Evolutionary conservation across 35 echinoderm and acorn worm genomes (phyloP), one percentile per base, ranked within the genome.

Genomic region (Hemicentrotus pulcherrimus): DNA sequence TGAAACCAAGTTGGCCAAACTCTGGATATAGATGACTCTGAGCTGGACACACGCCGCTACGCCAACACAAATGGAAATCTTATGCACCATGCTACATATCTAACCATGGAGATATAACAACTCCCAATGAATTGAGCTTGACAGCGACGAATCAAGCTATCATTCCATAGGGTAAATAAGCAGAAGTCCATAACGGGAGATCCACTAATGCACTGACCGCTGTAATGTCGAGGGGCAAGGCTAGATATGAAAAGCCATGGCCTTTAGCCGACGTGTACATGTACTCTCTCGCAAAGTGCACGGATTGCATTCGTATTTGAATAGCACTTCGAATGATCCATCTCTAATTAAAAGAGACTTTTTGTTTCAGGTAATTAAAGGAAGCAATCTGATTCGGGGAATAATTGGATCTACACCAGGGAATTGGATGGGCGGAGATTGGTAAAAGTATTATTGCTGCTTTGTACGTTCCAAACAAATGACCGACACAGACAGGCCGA

Each of bases 281-380:
- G 52, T 59, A 59, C 65, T 78, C 19, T 78, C 65, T 22, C 6
- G 65, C 65, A 78, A 28, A 78, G 65, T 78, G 65, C 65, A 78
- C n/a, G 65, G 65, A 78, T 78, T 28, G 65, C 65, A 78, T 78
- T 78, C 18, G 65, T 78, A 78, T 78, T 78, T 28, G 65, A 78
- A 78, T 22, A 78, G 15, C 65, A 78, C 65, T 78, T 78, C 65
- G 65, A 22, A 78, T 78, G 65, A 78, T 78, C 65, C 65, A 28
- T 78, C 65, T 18, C 19, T 78, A 78, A 78, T 78, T 78, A 78
- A 8, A 78, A 78, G 65, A 78, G 65, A 78, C 65, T 28, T 78
- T 78, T 78, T 78, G 65, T 78, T 78, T 78, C 65, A 78, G 65
- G 65, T 78, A 78, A 78, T 78, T 78, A 78, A 78, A 78, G 65